A percentile compares a stretch with the other conserved stretches of the same genome.
Evolutionary conservation across 2,888 invertebrate genomes (phyloP).

Genomic region (Marasmarcha lunaedactyla): DNA sequence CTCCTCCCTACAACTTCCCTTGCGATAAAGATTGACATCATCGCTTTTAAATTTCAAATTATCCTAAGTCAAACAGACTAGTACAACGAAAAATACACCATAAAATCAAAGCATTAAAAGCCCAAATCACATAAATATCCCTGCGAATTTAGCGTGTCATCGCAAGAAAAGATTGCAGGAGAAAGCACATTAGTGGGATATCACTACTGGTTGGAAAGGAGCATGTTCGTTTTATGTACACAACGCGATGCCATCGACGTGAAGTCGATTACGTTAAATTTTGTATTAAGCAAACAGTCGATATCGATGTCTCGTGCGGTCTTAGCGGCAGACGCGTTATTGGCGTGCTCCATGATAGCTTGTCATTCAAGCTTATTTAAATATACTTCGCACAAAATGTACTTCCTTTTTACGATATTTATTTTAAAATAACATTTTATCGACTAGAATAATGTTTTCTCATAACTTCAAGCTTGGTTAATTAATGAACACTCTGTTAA

Average conservation of each 20-base stretch:
- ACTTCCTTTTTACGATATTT: too few species aligned
- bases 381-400: too few species aligned
- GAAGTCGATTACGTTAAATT: constrained; percentile 54
- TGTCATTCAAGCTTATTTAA: too few species aligned
- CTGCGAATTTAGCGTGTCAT: constrained; percentile 55
- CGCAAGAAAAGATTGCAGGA: constrained; percentile 64
- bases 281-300: constrained; percentile 50
- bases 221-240: constrained; percentile 52
- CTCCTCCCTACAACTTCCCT: constrained; percentile 57
- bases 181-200: constrained; percentile 65
- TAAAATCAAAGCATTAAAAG: constrained; percentile 26
- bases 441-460: not conserved
- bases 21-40: constrained; percentile 68
- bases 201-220: constrained; percentile 56
- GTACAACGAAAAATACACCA: constrained; percentile 31
- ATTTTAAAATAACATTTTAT: too few species aligned
- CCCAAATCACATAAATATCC: constrained; percentile 23
- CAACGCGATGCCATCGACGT: constrained; percentile 36
- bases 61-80: constrained; percentile 39
- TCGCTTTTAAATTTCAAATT: constrained; percentile 52
- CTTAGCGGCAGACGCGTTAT: constrained; percentile 18
- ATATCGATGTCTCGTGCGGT: constrained; percentile 33
- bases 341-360: not conserved
- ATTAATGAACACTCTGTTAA: constrained; percentile 13
- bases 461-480: not conserved